These are phyloP conservation scores for Saccostrea glomerata DNA, from an alignment of 1,140 invertebrate genomes.

Conservation along the genomic window DNA sequence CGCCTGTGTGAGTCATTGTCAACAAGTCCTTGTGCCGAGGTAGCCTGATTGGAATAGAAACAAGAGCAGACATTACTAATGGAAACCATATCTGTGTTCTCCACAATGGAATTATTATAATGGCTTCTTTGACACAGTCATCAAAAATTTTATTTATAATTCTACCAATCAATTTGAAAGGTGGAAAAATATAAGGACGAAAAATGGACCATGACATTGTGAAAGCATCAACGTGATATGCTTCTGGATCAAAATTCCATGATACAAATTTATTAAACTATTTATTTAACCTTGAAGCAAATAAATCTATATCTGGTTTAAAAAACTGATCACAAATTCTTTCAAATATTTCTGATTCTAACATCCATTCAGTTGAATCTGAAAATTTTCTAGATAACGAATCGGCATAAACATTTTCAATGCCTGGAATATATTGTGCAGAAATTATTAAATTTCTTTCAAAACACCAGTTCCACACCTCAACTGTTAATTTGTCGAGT, in stretches of 20 bases:
- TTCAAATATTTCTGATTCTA: conserved; percentile 51
- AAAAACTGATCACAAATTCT: conserved; percentile 41
- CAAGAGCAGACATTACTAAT: conserved; percentile 18
- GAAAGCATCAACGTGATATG: conserved; percentile 39
- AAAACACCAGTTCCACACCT: conserved; percentile 58
- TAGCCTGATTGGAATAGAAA: conserved; percentile 42
- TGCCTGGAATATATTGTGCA: conserved; percentile 47
- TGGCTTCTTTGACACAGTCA: conserved; percentile 32
- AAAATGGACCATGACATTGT: conserved; percentile 22
- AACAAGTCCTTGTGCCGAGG: conserved; percentile 35
- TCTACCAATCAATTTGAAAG: conserved; percentile 47
- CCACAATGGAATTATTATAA: conserved; percentile 46
- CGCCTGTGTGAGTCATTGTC: not conserved
- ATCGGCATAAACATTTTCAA: conserved; percentile 52
- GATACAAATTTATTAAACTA: conserved; percentile 40
- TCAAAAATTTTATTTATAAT: conserved; percentile 40
- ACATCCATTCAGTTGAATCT: conserved; percentile 43
- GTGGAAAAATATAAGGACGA: conserved; percentile 45
- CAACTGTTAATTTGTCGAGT: conserved; percentile 42
- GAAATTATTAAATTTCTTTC: too few relatives aligned
- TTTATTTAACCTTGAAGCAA: conserved; percentile 53
- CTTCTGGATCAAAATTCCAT: conserved; percentile 38
- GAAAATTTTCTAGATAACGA: conserved; percentile 45
- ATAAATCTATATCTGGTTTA: conserved; percentile 51
- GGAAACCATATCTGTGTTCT: conserved; percentile 43